A percentile compares a stretch with the other conserved stretches of the same genome.
Evolutionary conservation across 2,888 invertebrate genomes (phyloP).

Genomic region (Stegophylla sp.): DNA sequence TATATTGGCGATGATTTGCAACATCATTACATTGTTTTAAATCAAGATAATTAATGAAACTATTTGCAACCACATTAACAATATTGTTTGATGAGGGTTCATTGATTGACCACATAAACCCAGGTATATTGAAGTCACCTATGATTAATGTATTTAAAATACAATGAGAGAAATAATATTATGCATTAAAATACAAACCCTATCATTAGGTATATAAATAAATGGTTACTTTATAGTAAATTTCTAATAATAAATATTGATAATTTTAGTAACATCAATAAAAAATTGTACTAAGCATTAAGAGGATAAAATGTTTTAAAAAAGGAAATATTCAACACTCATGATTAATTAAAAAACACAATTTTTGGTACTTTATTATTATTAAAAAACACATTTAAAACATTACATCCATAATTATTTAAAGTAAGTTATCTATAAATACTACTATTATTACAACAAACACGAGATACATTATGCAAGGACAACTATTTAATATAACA

Average conservation of each 20-base stretch:
- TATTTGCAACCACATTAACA: neutral
- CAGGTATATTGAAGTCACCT: conserved; percentile 10
- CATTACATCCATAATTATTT: conserved; percentile 33
- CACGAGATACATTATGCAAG: neutral
- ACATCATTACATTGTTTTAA: neutral
- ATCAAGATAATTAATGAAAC: conserved; percentile 13
- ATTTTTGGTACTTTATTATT: conserved; percentile 19
- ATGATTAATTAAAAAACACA: conserved; percentile 22
- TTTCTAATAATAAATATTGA: too few relatives aligned
- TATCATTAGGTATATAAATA: too few relatives aligned
- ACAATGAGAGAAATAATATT: conserved; percentile 8
- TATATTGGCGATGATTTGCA: neutral
- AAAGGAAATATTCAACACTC: conserved; percentile 15
- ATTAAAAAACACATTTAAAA: conserved; percentile 45
- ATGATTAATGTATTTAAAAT: conserved; percentile 15
- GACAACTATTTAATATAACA: neutral
- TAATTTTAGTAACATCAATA: too few relatives aligned
- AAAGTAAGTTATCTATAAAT: conserved; percentile 21
- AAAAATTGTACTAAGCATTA: too few relatives aligned
- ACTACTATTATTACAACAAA: conserved; percentile 38
- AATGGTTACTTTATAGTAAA: too few relatives aligned
- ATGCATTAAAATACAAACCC: too few relatives aligned
- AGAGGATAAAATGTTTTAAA: too few relatives aligned
- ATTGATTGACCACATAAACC: conserved; percentile 12
- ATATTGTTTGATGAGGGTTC: neutral